phyloP scores from a whole-genome alignment of 2,113 vertebrate species.

The Acrocephalus kingi region DNA sequence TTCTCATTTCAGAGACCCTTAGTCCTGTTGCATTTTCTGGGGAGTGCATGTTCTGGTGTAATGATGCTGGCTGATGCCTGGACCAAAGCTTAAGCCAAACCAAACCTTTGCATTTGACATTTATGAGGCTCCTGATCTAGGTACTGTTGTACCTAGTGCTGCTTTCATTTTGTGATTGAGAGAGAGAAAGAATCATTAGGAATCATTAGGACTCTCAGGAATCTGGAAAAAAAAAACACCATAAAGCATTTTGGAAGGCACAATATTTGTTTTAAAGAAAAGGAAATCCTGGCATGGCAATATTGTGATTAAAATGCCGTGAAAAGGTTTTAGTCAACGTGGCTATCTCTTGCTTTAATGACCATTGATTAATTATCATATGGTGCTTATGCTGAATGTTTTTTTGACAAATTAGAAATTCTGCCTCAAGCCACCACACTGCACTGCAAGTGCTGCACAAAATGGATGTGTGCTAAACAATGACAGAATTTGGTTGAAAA shows the following conservation, averaged over 20 bases:
- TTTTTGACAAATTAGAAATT: background rate
- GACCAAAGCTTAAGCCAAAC: background rate
- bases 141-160: background rate
- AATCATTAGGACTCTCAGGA: background rate
- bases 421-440: background rate
- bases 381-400: background rate
- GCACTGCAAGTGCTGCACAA: background rate
- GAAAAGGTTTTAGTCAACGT: background rate
- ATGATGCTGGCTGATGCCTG: background rate
- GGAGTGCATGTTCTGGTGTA: background rate
- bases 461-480: background rate
- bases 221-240: background rate
- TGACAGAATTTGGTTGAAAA: background rate
- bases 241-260: background rate
- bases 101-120: background rate
- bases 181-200: background rate
- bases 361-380: conserved; percentile 27
- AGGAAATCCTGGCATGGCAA: conserved; percentile 33
- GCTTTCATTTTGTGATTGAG: background rate
- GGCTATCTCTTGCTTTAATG: conserved; percentile 16
- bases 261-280: conserved; percentile 47
- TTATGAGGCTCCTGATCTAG: background rate
- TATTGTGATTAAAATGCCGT: conserved; percentile 30
- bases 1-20: background rate
- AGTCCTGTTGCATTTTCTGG: background rate